These are phyloP conservation scores for Hipparchia semele DNA, from an alignment of 2,888 invertebrate species.

Conservation along the genomic window DNA sequence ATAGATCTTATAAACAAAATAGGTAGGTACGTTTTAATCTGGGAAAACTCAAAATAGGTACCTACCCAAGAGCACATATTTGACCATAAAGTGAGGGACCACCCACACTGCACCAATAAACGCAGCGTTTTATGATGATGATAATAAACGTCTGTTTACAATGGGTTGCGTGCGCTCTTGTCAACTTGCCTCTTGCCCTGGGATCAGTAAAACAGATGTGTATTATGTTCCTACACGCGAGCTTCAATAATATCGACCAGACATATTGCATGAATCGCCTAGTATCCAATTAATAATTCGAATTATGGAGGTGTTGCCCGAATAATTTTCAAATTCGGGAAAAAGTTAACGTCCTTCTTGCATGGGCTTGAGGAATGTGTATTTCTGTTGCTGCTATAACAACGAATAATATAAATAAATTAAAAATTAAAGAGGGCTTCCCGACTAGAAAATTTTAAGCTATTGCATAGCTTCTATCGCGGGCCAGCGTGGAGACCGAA, in stretches of 20 bases:
- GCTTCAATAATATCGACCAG: background rate
- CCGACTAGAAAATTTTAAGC: no score
- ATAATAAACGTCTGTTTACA: conserved; percentile 76
- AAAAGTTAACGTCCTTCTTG: no score
- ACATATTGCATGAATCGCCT: background rate
- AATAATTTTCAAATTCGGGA: no score
- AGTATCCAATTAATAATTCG: no score
- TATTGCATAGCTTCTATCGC: no score
- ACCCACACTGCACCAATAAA: conserved; percentile 75
- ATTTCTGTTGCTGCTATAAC: no score
- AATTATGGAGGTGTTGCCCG: no score
- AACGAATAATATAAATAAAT: no score
- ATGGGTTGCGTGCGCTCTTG: conserved; percentile 53
- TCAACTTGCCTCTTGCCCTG: conserved; percentile 47
- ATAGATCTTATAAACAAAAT: conserved; percentile 17
- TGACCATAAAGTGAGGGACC: conserved; percentile 66
- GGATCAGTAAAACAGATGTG: conserved; percentile 27
- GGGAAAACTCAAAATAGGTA: conserved; percentile 25
- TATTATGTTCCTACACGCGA: background rate
- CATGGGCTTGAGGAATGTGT: no score
- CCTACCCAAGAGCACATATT: conserved; percentile 38
- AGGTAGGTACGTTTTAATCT: background rate
- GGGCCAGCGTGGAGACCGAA: no score
- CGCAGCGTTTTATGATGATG: conserved; percentile 70
- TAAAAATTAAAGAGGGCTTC: no score